Base-by-base conservation (phyloP, 1,140 invertebrate genomes). In the Muscidifurax raptorellus region DNA sequence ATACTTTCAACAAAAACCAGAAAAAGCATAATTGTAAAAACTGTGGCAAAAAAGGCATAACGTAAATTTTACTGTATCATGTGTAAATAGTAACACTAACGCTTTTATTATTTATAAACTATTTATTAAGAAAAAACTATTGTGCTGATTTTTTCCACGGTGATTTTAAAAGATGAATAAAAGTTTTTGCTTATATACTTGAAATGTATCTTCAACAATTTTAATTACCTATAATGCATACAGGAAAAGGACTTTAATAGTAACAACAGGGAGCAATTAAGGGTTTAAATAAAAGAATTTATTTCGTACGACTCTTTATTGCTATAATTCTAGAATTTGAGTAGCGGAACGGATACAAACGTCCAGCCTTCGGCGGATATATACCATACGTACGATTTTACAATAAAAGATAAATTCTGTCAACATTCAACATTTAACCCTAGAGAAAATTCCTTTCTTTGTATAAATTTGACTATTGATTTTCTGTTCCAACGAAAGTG, bases 401-500 rank as follows among this genome's bases (percentile, higher is more conserved):
- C 59, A 66, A 74, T 82, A 40, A 80, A 81, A 87, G 77, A 77
- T 81, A 87, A 87, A 80, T 84, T 84, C 40, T 87, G 75, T 84
- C 76, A 86, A 87, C 85, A 86, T 84, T 77, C 67, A 87, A 87
- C 86, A 87, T 82, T 87, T 82, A 87, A 83, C 85, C 84, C 67
- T 83, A 87, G 64, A 87, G 44, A 80, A 80, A 85, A 79, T 25
- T 80, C 85, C 71, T 71, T 71, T 83, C 84, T 78, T 87, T 66
- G 76, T 82, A 80, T 75, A 83, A 87, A 81, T n/a, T n/a, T 76
- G 32, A 47, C n/a, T n/a, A 59, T 47, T 71, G 40, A 81, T 78
- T 79, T 52, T 64, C 25, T 25, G 9, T 69, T 79, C 15, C 4
- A 32, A 59, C 28, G 30, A 18, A 59, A 36, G 40, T 18, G 15